Base-by-base conservation (phyloP, 2,888 invertebrate genomes). In the Azorinus chamasolen region DNA sequence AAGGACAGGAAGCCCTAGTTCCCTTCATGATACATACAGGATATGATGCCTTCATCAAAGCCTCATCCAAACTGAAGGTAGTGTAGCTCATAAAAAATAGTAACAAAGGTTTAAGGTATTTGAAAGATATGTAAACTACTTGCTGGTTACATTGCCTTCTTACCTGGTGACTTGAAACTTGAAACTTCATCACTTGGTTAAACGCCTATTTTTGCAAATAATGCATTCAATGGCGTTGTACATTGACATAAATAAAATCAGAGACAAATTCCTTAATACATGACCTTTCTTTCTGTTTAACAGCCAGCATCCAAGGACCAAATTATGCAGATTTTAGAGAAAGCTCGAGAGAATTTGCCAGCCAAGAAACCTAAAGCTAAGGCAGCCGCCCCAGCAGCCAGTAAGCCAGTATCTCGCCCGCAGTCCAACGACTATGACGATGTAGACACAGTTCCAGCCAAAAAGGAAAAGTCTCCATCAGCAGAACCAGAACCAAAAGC, bases 1-100 rank as follows among this genome's bases (percentile, higher is more conserved):
- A 96, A 88, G 96, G 98, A 1, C 96, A 96, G 64, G 98, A 98
- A 91, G 97, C 97, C 48, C 95, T 98, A 43, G 93, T 98, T 50
- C 98, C 98, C 2, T 95, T 97, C 87, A 98, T 98, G 98, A 95
- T 98, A 80, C 98, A 98, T 91, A 94, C 97, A 8, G 97, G 98
- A 0, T 98, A 96, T 75, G 96, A 96, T 59, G 88, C 94, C 12
- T 96, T 97, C 96, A 94, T 95, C 66, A 95, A 96, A 83, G 96
- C 96, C 75, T 94, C 96, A 0, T 96, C 96, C 78, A 97, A 96
- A 91, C 92, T 97, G 5, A 97, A 97, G 95, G 96, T 96, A 89
- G 51, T 24, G 18, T 2, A 12, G 24, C 20, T 32, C 32, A 32
- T 32, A 32, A 10, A 32, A n/a, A n/a, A n/a, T n/a, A n/a, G n/a